Conservation (phyloP, 2,797 vertebrate genomes). For the Coregonus ussuriensis region DNA sequence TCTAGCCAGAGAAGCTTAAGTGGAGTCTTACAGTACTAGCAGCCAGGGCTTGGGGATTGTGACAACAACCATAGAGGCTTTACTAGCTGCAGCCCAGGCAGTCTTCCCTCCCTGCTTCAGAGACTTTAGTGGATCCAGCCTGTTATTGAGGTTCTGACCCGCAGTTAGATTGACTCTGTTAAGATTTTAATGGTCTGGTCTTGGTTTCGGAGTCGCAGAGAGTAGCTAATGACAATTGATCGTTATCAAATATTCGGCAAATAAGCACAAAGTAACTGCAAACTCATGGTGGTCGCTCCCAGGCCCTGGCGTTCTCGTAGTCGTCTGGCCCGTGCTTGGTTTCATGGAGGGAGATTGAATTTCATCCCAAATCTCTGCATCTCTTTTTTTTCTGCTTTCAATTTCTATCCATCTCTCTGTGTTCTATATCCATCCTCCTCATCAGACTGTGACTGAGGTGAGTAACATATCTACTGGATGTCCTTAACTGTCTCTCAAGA, state of each 20-base stretch:
- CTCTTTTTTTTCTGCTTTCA: neutral
- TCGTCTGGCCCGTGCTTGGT: slow-evolving; percentile 52
- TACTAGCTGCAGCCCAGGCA: neutral
- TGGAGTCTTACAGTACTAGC: neutral
- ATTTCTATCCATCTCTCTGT: slow-evolving; percentile 19
- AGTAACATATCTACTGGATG: slow-evolving; percentile 35
- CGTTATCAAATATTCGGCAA: slow-evolving; percentile 55
- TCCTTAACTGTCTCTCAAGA: slow-evolving; percentile 26
- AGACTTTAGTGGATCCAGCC: slow-evolving; percentile 42
- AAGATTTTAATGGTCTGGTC: slow-evolving; percentile 55
- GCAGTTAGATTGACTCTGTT: slow-evolving; percentile 40
- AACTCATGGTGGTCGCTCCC: slow-evolving; percentile 42
- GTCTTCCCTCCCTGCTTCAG: slow-evolving; percentile 13
- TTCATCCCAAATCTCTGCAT: slow-evolving; percentile 51
- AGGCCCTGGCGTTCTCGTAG: slow-evolving; percentile 45
- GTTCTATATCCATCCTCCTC: slow-evolving; percentile 20
- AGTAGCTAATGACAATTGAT: slow-evolving; percentile 54
- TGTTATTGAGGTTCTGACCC: slow-evolving; percentile 27
- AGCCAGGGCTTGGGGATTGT: neutral
- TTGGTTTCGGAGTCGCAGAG: slow-evolving; percentile 40
- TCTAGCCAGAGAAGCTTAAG: slow-evolving; percentile 2
- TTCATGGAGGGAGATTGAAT: slow-evolving; percentile 63
- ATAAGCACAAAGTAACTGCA: slow-evolving; percentile 36
- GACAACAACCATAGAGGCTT: slow-evolving; percentile 23
- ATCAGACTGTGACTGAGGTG: slow-evolving; percentile 24